Percentiles rank a stretch among this genome's conserved stretches.
Conservation (phyloP, 2,888 invertebrate genomes). For the Nymphalis polychloros region DNA sequence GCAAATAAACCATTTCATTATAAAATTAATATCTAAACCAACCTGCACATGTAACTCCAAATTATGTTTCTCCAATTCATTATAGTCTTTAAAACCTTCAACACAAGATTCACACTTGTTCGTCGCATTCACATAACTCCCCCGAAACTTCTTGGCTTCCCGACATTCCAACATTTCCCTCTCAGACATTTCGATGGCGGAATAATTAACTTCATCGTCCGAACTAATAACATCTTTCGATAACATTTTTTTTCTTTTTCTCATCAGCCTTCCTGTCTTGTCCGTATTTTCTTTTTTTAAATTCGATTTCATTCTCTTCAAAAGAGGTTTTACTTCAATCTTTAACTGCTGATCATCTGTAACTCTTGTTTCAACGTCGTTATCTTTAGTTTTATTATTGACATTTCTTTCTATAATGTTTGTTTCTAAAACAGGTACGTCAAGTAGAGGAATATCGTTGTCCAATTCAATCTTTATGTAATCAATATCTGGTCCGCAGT, state of each 20-base stretch:
- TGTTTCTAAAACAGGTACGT: slow-evolving; percentile 5
- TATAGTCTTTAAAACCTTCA: slow-evolving; percentile 16
- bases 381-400: not conserved
- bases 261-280: not conserved
- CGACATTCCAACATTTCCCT: slow-evolving; percentile 23
- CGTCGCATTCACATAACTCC: not conserved
- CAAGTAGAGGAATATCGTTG: slow-evolving; percentile 11
- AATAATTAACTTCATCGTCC: slow-evolving; percentile 11
- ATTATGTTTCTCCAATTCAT: slow-evolving; percentile 25
- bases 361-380: not conserved
- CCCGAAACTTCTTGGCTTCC: slow-evolving; percentile 3
- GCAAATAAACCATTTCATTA: not conserved
- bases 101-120: slow-evolving; percentile 23
- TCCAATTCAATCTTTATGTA: slow-evolving; percentile 27
- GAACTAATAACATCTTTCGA: not conserved
- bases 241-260: slow-evolving; percentile 3
- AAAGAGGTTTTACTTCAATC: slow-evolving; percentile 23
- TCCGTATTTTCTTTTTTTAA: slow-evolving; percentile 1
- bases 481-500: slow-evolving; percentile 24
- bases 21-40: not conserved
- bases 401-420: not conserved
- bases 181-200: slow-evolving; percentile 14
- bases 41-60: slow-evolving; percentile 20
- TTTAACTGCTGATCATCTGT: not conserved
- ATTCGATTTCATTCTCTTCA: not conserved